A percentile compares a stretch with the other conserved stretches of the same genome.
Conservation (phyloP, 2,113 vertebrate genomes). For the Trichechus manatus region DNA sequence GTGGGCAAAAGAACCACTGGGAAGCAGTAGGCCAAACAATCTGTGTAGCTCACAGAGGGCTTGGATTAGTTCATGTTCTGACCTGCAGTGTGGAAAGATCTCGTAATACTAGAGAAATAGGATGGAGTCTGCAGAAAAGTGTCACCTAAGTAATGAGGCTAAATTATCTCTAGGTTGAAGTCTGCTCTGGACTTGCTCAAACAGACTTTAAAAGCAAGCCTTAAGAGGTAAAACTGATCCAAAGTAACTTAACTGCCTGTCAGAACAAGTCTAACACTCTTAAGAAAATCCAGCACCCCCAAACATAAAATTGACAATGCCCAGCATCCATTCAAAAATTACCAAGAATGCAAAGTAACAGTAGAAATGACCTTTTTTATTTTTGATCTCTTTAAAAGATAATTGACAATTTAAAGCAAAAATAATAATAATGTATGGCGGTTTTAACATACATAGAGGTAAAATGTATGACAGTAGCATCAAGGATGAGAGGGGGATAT, state of each 20-base stretch:
- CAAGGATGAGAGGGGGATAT: neutral
- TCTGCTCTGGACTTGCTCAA: conserved; percentile 13
- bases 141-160: conserved; percentile 19
- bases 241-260: neutral
- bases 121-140: neutral
- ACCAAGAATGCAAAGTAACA: too few relatives aligned
- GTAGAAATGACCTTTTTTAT: too few relatives aligned
- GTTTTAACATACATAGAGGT: too few relatives aligned
- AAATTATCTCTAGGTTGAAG: neutral
- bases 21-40: too few relatives aligned
- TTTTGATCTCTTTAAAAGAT: too few relatives aligned
- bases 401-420: too few relatives aligned
- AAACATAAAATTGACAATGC: too few relatives aligned
- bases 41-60: neutral
- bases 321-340: too few relatives aligned
- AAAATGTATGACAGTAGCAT: neutral
- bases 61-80: neutral
- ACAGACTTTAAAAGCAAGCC: conserved; percentile 34
- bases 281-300: neutral
- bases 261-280: conserved; percentile 32
- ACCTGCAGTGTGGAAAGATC: conserved; percentile 7
- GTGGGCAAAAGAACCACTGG: neutral
- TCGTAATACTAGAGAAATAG: neutral
- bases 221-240: neutral
- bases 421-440: too few relatives aligned